Evolutionary conservation across 2,113 vertebrate genomes (phyloP).

Genomic region (Trematomus loennbergii): DNA sequence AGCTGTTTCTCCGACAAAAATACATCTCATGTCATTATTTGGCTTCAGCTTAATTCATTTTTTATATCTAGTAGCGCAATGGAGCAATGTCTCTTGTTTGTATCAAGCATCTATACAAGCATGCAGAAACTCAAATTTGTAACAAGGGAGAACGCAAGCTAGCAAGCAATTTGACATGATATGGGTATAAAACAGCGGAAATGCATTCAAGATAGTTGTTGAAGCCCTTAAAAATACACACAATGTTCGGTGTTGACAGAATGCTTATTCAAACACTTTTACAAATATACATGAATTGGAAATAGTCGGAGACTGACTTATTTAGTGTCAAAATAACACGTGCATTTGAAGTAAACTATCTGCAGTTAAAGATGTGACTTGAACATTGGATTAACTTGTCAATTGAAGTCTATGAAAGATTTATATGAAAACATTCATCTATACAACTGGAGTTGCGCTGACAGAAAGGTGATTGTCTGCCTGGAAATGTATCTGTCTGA

Average conservation of each 20-base stretch:
- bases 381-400: not conserved
- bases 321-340: not conserved
- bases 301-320: too few relatives aligned
- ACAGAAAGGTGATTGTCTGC: slow-evolving; percentile 1
- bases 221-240: too few relatives aligned
- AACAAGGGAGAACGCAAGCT: too few relatives aligned
- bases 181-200: too few relatives aligned
- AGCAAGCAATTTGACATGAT: too few relatives aligned
- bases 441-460: not conserved
- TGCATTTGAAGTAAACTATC: not conserved
- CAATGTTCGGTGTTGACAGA: too few relatives aligned
- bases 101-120: not conserved
- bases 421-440: not conserved
- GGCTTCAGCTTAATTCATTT: not conserved
- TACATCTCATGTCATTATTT: not conserved
- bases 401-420: not conserved
- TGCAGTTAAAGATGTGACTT: not conserved
- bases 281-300: too few relatives aligned
- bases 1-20: not conserved
- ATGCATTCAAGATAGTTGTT: too few relatives aligned
- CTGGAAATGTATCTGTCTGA: slow-evolving; percentile 16
- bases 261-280: too few relatives aligned
- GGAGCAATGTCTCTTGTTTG: not conserved
- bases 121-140: not conserved
- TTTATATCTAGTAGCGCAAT: not conserved